Percentiles rank a stretch among this genome's conserved stretches.
Conservation (phyloP, 1,140 invertebrate genomes). For the Reticulitermes speratus region DNA sequence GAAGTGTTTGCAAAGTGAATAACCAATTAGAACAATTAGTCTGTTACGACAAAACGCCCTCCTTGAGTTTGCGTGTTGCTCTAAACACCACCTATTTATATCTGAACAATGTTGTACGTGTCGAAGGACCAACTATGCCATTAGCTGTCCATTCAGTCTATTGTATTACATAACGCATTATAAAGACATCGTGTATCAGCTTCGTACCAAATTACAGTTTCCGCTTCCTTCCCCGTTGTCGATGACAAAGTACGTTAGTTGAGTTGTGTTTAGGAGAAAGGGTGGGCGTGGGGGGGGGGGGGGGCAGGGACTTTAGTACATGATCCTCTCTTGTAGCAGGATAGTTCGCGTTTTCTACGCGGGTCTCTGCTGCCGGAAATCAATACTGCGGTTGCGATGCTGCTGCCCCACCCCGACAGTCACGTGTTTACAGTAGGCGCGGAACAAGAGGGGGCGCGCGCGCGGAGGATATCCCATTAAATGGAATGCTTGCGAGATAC, state of each 20-base stretch:
- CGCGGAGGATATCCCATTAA: conserved; percentile 1
- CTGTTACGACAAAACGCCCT: neutral
- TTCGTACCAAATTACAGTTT: neutral
- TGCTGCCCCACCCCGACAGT: conserved; percentile 5
- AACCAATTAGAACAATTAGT: neutral
- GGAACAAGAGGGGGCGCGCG: neutral
- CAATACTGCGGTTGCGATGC: conserved; percentile 35
- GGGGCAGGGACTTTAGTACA: neutral
- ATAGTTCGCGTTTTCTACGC: neutral
- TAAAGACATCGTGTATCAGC: neutral
- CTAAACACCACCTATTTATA: neutral
- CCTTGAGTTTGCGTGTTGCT: neutral
- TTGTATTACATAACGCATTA: neutral
- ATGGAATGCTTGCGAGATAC: neutral
- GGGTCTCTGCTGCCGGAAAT: conserved; percentile 27
- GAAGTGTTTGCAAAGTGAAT: neutral
- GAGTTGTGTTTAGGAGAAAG: too few relatives aligned
- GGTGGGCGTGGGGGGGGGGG: neutral
- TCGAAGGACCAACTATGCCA: neutral
- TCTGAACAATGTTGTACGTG: neutral
- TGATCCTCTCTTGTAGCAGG: conserved; percentile 13
- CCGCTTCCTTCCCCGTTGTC: neutral
- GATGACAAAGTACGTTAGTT: neutral
- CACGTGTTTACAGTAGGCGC: conserved; percentile 6
- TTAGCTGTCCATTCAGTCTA: neutral